Evolutionary conservation across 2,113 vertebrate species (phyloP), one percentile per base, ranked within the genome.

Genomic region (Numenius arquata): DNA sequence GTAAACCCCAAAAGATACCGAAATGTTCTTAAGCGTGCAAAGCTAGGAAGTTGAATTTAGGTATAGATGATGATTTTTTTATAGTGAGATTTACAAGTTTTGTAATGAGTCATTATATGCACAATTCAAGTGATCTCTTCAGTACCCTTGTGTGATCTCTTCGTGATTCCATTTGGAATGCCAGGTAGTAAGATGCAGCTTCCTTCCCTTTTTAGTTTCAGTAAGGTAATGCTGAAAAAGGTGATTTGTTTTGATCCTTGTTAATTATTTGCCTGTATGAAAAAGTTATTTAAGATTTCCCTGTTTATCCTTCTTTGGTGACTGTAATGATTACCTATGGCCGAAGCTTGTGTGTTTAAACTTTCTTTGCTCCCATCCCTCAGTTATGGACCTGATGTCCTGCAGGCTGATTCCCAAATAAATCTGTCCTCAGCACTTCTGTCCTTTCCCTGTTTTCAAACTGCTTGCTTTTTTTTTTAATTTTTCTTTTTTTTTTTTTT

Each of bases 51-150:
- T 27, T 76, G 26, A 40, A 36, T 83, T 93, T 76, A 21, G 25
- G 5, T 55, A 30, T 11, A 70, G 40, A 12, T 0, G 0, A 8
- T 58, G 26, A 22, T 13, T 70, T 27, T 50, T 55, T 30, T 20
- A 68, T 34, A 77, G 73, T 1, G 2, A 85, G 38, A 45, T 53
- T 79, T 45, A 23, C 10, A 62, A 47, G 50, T 77, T 83, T n/a
- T 80, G 9, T 83, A 80, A 18, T 68, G 23, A 93, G 27, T 79
- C 14, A 32, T 67, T 67, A 21, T 18, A 8, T 11, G 48, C 19
- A 6, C 21, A 34, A 43, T 6, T 36, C 12, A 12, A n/a, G 47
- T 12, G 40, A 32, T 30, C 32, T 80, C 18, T 45, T 47, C 15
- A 15, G n/a, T 12, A 91, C 5, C 11, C 34, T 8, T 12, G 3